Evolutionary conservation across 37 sponge, comb jelly and placozoan genomes (phyloP), one percentile per base, ranked within the genome.

Genomic region (Geodia barretti): DNA sequence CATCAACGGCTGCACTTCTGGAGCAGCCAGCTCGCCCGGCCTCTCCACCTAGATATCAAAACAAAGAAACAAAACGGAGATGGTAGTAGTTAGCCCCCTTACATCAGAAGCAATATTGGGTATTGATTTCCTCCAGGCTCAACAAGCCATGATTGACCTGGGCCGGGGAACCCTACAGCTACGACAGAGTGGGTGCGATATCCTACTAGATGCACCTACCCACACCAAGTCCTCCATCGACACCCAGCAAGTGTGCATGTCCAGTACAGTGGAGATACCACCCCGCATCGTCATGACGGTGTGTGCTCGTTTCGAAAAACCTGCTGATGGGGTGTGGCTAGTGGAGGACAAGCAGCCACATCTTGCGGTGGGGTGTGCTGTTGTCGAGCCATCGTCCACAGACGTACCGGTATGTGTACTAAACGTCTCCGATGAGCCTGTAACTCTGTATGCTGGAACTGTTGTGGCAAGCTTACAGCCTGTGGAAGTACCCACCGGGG

Each of bases 21-120:
- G 69, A 83, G 70, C 76, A 75, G 76, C 76, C 76, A 73, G 65
- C 83, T 82, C 66, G 74, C 74, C 74, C 37, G 24, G 84, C 76
- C 60, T 47, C 76, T 47, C 84, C 84, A 33, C n/a, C n/a, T n/a
- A n/a, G n/a, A n/a, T n/a, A n/a, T n/a, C 20, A 47, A 47, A 47
- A 7, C 11, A 47, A 47, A 14, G 54, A 47, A 17, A 17, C 14
- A 47, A 17, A 47, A 47, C 54, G 54, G 54, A 47, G 14, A 14
- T 47, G 14, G 11, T 47, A 14, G 54, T 47, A 7, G 54, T 47
- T 47, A 47, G 54, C 54, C 54, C 54, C 7, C 54, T 47, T 17
- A 47, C 54, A 17, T 47, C 54, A 7, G 54, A 47, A 47, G 54
- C 54, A 7, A 47, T 47, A 7, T 14, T 47, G 54, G 54, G 54